Base-by-base conservation (phyloP, 2,113 vertebrate genomes). In the Datnioides undecimradiatus region DNA sequence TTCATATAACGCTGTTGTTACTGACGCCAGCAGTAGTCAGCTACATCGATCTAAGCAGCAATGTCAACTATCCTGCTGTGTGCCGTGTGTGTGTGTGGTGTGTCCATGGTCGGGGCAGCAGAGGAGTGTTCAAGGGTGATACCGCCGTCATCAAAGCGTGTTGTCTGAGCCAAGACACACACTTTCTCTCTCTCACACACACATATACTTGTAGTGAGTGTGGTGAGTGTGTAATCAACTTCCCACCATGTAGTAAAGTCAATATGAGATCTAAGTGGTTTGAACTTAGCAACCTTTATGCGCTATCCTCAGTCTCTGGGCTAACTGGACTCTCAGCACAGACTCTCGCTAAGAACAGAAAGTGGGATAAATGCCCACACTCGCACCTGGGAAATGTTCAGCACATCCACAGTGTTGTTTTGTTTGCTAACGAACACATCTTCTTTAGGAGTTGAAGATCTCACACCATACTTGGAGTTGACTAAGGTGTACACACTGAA, bases 1-100 rank as follows among this genome's bases (percentile, higher is more conserved):
- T 87, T 90, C 90, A 88, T 85, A 84, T 87, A 86, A 88, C 54
- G 77, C 88, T 84, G 86, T 89, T 85, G 88, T 84, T 88, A 84
- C 86, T 90, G 83, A 88, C 25, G 78, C 84, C 80, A 89, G 88
- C 85, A 79, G 87, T 87, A 82, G 87, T 91, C 80, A 46, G 86
- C 71, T 64, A 55, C 80, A 91, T 91, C 43, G 90, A 93, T 90
- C 68, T 34, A 87, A 88, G 83, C 79, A 76, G 80, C 90, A 89
- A 90, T 91, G 91, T 93, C 91, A 90, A 83, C 79, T 67, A 23
- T 70, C 88, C 88, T 64, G 79, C 83, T 88, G 86, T 54, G 72
- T 76, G 45, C 14, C 59, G 51, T 51, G 68, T 77, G 25, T 70
- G 46, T 40, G 31, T 67, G 36, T 63, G 66, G 51, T 65, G 10